Evolutionary conservation across 2,888 invertebrate species (phyloP).

Genomic region (Drosophila fungiperda): DNA sequence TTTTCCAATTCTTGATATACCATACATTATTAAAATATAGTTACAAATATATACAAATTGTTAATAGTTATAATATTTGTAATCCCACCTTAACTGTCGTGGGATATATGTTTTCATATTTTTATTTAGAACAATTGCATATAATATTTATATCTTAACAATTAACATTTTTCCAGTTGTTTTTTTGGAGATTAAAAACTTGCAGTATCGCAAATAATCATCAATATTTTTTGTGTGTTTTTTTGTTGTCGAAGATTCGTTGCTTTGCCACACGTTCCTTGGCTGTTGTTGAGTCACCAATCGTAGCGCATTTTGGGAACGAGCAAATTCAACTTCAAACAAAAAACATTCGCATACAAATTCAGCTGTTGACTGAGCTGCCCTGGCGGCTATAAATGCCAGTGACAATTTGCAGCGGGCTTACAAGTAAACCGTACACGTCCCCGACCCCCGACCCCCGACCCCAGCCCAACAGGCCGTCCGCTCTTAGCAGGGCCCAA

Average conservation of each 20-base stretch:
- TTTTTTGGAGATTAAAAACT: not conserved
- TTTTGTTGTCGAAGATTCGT: not conserved
- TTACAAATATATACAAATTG: not conserved
- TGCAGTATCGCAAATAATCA: not conserved
- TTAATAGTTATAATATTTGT: not conserved
- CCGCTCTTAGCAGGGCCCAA: not conserved
- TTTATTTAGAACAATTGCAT: not conserved
- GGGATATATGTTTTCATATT: not conserved
- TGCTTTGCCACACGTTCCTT: not conserved
- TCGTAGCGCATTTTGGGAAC: conserved; percentile 18
- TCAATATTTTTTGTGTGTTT: not conserved
- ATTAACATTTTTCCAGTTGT: not conserved
- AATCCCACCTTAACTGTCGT: not conserved
- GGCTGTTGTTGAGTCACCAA: not conserved
- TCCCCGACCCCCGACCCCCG: not conserved
- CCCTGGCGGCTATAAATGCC: conserved; percentile 70
- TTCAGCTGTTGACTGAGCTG: conserved; percentile 42
- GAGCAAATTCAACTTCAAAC: conserved; percentile 38
- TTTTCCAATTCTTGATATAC: not conserved
- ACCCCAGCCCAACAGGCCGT: not conserved
- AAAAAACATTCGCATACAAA: conserved; percentile 31
- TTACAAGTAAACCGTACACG: conserved; percentile 28
- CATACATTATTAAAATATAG: not conserved
- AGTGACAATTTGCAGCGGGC: conserved; percentile 72
- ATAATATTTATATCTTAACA: too few species aligned